Base-by-base conservation (phyloP, 30 jellyfish, hydroid and myxozoan species). In the Turritopsis rubra region DNA sequence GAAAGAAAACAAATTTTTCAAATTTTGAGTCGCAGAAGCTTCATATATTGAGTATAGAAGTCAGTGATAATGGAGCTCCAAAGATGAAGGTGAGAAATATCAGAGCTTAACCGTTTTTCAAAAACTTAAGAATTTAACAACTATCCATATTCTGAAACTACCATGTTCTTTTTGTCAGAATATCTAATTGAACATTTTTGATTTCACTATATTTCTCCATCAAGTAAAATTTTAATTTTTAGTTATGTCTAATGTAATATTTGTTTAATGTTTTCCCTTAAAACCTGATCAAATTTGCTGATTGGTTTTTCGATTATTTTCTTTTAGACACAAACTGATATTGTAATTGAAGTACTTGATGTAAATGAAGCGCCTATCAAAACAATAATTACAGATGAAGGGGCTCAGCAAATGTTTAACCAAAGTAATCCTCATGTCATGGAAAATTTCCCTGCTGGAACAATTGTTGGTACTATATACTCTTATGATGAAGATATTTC, bases 1-100 rank as follows among this genome's bases (percentile, higher is more conserved):
- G 80, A 75, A 86, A 86, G 71, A 89, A 87, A 18, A 31, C 95
- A 17, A 91, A 75, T 71, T 83, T 72, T 65, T 79, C 96, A n/a
- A 81, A 87, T 0, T 78, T 90, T 65, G 52, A 92, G 86, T 29
- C 77, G 74, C 88, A 13, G 54, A 66, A 54, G 75, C 74, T 21
- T 30, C 79, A 24, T 91, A 91, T 68, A 21, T 71, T 91, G 1
- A 75, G 91, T 0, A 89, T 87, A 9, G 72, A 41, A 54, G 86
- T 82, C 21, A 54, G 76, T 1, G 98, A 91, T 77, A 82, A 82
- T 87, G 98, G 98, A 28, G 22, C 73, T 31, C 98, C 96, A 7
- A 74, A 89, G 24, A 70, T 87, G 72, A 73, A 87, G 89, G 98
- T 87, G 73, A 41, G 60, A 41, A 41, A 41, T 41, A 41, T n/a